Percentiles rank a stretch among this genome's conserved stretches.
These are phyloP conservation scores for Hyposoter didymator DNA, from an alignment of 2,888 invertebrate species.

Conservation along the genomic window DNA sequence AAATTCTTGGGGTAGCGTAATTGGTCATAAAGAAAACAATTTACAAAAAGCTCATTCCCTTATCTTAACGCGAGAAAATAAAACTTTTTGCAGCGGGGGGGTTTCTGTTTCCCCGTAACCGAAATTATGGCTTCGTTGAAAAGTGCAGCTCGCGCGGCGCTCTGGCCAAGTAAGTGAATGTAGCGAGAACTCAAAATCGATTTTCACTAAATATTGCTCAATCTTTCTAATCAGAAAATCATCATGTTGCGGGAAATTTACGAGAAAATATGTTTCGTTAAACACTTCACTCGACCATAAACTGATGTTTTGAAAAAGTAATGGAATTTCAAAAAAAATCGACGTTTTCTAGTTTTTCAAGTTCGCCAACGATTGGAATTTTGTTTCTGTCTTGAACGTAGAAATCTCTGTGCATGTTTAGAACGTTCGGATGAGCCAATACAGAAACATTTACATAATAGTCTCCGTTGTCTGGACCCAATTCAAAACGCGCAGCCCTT, in stretches of 20 bases:
- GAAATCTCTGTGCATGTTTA: neutral
- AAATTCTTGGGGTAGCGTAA: slow-evolving; percentile 1
- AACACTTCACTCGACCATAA: too few species aligned
- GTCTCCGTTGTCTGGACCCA: neutral
- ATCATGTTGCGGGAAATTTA: too few species aligned
- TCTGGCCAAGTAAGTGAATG: neutral
- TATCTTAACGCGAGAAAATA: neutral
- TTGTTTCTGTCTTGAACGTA: neutral
- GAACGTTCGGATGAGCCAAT: slow-evolving; percentile 1
- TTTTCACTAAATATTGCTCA: neutral
- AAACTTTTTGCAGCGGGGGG: neutral
- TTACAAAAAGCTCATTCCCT: neutral
- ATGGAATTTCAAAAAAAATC: neutral
- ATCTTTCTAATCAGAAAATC: neutral
- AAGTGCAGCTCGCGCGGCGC: neutral
- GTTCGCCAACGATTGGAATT: neutral
- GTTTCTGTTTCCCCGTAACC: neutral
- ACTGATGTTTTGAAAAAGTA: neutral
- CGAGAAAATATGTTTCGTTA: too few species aligned
- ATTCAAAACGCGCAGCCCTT: neutral
- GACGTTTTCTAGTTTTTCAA: neutral
- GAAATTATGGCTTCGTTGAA: neutral
- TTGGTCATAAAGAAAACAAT: slow-evolving; percentile 14
- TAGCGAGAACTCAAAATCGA: neutral
- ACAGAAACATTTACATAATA: neutral